Percentiles rank a stretch among this genome's conserved stretches.
These are phyloP conservation scores for Athripsodes cinereus DNA, from an alignment of 2,888 invertebrate genomes.

Conservation along the genomic window DNA sequence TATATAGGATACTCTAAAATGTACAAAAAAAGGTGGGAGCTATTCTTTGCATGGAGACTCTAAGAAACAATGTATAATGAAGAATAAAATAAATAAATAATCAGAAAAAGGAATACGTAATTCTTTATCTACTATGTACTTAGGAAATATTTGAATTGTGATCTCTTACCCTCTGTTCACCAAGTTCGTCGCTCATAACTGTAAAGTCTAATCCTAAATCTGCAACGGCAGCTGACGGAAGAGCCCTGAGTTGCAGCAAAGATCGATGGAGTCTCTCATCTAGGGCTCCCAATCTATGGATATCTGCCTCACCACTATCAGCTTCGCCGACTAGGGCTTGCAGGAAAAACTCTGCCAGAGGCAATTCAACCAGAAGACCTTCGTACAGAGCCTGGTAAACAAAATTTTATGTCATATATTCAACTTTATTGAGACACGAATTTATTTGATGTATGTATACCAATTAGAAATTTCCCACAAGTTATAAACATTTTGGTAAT, in stretches of 20 bases:
- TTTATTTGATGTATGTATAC: too few species aligned
- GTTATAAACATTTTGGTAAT: too few species aligned
- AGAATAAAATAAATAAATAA: too few species aligned
- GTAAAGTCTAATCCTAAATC: constrained; percentile 92
- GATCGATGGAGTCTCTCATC: constrained; percentile 92
- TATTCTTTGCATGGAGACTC: too few species aligned
- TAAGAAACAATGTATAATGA: too few species aligned
- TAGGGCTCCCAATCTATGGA: constrained; percentile 88
- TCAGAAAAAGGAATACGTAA: too few species aligned
- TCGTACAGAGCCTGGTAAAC: constrained; percentile 79
- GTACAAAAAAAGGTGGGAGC: too few species aligned
- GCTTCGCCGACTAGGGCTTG: constrained; percentile 38
- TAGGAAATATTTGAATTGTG: background rate
- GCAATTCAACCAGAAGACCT: constrained; percentile 88
- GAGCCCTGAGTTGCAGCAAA: constrained; percentile 79
- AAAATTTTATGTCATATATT: background rate
- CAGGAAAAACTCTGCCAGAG: constrained; percentile 93
- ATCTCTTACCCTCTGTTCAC: constrained; percentile 65
- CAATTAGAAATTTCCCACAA: too few species aligned
- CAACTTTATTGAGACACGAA: too few species aligned
- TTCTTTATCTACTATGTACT: too few species aligned
- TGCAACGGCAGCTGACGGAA: constrained; percentile 72
- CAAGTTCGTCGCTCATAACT: constrained; percentile 81
- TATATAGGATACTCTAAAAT: too few species aligned
- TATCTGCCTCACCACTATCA: constrained; percentile 65